Evolutionary conservation across 2,797 vertebrate species (phyloP).

Genomic region (Austrolebias charrua): DNA sequence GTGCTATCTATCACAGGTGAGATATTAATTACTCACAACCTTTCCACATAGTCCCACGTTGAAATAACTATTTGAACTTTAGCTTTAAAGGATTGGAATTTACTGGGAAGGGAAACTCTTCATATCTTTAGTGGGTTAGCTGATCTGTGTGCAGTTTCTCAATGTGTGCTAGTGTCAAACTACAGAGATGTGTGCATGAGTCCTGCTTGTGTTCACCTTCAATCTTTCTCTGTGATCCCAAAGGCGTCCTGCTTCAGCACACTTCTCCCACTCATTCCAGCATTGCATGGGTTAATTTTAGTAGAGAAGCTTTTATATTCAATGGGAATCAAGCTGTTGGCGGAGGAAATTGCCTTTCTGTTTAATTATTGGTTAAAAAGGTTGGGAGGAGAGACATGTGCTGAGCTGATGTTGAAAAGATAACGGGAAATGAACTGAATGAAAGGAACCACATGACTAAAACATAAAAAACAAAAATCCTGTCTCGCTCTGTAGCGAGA

Average conservation of each 20-base stretch:
- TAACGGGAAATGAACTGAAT: slow-evolving; percentile 47
- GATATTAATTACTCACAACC: too few species aligned
- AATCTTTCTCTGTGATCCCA: slow-evolving; percentile 30
- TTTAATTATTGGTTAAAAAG: slow-evolving; percentile 73
- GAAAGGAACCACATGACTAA: slow-evolving; percentile 25
- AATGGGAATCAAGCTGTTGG: slow-evolving; percentile 60
- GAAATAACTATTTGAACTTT: too few species aligned
- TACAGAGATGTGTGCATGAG: slow-evolving; percentile 38
- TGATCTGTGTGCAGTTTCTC: slow-evolving; percentile 44
- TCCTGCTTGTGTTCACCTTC: slow-evolving; percentile 44
- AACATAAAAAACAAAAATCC: too few species aligned
- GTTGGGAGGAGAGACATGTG: slow-evolving; percentile 56
- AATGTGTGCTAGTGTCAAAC: slow-evolving; percentile 42
- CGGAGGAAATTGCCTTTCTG: slow-evolving; percentile 67
- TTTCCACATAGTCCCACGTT: too few species aligned
- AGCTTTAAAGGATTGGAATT: too few species aligned
- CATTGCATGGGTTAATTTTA: slow-evolving; percentile 57
- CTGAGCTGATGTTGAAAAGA: slow-evolving; percentile 50
- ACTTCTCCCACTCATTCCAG: slow-evolving; percentile 60
- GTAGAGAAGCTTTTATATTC: slow-evolving; percentile 48
- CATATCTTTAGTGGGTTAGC: slow-evolving; percentile 18
- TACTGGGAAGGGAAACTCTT: slow-evolving; percentile 20
- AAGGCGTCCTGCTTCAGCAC: slow-evolving; percentile 56
- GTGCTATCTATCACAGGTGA: too few species aligned
- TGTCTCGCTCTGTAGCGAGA: slow-evolving; percentile 6